Evolutionary conservation across 2,113 vertebrate species (phyloP).

Genomic region (Epinephelus moara): DNA sequence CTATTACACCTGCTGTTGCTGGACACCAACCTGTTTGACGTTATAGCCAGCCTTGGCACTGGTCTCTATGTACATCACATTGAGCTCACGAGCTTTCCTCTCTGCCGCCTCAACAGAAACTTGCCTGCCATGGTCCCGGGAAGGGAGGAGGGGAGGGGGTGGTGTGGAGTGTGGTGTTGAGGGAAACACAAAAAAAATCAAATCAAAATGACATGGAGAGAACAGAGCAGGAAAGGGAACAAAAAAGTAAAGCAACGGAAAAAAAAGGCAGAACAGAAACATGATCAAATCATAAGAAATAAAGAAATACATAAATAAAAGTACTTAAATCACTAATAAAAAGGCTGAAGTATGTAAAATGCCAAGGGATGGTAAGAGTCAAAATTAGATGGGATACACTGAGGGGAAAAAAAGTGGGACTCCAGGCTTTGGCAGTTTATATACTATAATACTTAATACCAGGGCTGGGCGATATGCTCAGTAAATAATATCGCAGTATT

Average conservation of each 20-base stretch:
- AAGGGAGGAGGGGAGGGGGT: slow-evolving; percentile 50
- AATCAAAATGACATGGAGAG: slow-evolving; percentile 76
- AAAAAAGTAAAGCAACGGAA: slow-evolving; percentile 24
- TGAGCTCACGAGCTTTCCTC: slow-evolving; percentile 87
- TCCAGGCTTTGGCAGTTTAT: slow-evolving; percentile 67
- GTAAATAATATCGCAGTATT: too few relatives aligned
- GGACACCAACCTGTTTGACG: slow-evolving; percentile 87
- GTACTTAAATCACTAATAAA: slow-evolving; percentile 47
- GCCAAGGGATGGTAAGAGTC: slow-evolving; percentile 45
- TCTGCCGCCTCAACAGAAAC: slow-evolving; percentile 88
- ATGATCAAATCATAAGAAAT: slow-evolving; percentile 62
- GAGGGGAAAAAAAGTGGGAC: slow-evolving; percentile 65
- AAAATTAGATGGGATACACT: slow-evolving; percentile 71
- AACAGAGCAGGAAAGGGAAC: slow-evolving; percentile 63
- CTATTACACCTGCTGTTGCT: slow-evolving; percentile 50
- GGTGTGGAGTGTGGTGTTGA: slow-evolving; percentile 66
- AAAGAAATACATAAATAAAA: slow-evolving; percentile 52
- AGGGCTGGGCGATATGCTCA: too few relatives aligned
- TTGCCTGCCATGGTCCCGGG: slow-evolving; percentile 84
- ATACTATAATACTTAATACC: not conserved
- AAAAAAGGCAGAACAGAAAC: slow-evolving; percentile 61
- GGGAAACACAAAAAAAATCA: slow-evolving; percentile 59
- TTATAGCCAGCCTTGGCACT: slow-evolving; percentile 88
- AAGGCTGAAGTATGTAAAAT: slow-evolving; percentile 51
- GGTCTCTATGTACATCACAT: slow-evolving; percentile 89